Percentiles rank a stretch among this genome's conserved stretches.
Evolutionary conservation across 1,140 invertebrate species (phyloP).

Genomic region (Coenobita brevimanus): DNA sequence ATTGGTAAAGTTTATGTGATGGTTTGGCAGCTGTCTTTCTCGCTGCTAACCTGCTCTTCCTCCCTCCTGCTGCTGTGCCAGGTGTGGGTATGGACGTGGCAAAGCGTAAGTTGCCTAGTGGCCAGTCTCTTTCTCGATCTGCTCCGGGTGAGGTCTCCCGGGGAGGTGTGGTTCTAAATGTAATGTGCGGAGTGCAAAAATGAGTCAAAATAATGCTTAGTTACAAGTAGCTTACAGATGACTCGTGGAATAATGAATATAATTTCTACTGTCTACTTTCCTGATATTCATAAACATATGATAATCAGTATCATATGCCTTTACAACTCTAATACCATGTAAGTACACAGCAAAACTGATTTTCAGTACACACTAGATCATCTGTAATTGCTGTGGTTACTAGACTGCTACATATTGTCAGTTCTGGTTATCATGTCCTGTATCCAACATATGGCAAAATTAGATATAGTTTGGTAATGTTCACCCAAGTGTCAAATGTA

Average conservation of each 20-base stretch:
- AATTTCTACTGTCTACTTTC: neutral
- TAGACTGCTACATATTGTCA: too few species aligned
- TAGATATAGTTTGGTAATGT: neutral
- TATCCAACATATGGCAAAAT: slow-evolving; percentile 9
- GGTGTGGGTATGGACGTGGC: slow-evolving; percentile 59
- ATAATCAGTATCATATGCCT: too few species aligned
- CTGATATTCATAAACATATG: too few species aligned
- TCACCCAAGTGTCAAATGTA: slow-evolving; percentile 2
- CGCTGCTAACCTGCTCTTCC: slow-evolving; percentile 65
- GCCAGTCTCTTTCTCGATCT: slow-evolving; percentile 64
- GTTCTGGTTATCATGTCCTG: neutral
- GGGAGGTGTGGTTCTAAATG: slow-evolving; percentile 67
- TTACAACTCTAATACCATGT: too few species aligned
- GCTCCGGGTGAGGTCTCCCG: slow-evolving; percentile 65
- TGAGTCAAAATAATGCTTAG: neutral
- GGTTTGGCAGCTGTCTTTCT: slow-evolving; percentile 57
- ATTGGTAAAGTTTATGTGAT: slow-evolving; percentile 15
- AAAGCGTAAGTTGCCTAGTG: slow-evolving; percentile 62
- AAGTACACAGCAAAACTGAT: too few species aligned
- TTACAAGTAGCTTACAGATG: neutral
- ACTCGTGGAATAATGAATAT: neutral
- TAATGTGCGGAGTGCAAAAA: slow-evolving; percentile 32
- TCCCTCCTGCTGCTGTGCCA: slow-evolving; percentile 42
- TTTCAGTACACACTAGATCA: too few species aligned
- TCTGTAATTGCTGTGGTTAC: too few species aligned